Evolutionary conservation across 2,113 vertebrate genomes (phyloP), one percentile per base, ranked within the genome.

Genomic region (Myocastor coypus): DNA sequence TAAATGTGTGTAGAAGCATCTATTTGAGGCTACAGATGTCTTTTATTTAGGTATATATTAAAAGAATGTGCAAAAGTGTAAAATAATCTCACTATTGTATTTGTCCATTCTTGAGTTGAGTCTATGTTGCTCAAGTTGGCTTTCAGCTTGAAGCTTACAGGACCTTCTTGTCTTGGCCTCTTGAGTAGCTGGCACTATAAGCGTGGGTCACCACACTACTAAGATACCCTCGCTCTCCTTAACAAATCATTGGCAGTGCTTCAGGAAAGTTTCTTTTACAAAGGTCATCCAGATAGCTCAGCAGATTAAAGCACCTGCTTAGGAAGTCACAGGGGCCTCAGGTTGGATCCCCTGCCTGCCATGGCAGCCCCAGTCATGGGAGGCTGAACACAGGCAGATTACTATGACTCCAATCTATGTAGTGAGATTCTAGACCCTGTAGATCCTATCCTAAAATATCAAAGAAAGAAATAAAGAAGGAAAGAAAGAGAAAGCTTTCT

Each of bases 181-280:
- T 42, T 42, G 37, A 42, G 37, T 42, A 42, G 37, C 22, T 75
- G 24, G 37, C 55, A 42, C 4, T 75, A 42, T 12, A 75, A 10
- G 11, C 26, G 40, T 42, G 32, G 34, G 40, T 42, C 71, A 42
- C 71, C 22, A 75, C 37, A 40, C 66, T 71, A 22, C n/a, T 9
- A 71, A 71, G 37, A 52, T 13, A 34, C 24, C 11, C 7, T 34
- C 22, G 61, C 32, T 82, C 50, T 94, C 82, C 68, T 91, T 83
- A 80, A 4, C 24, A 81, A 0, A 20, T n/a, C 84, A 46, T 64
- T 64, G 22, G 28, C 64, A 61, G 77, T 87, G 24, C 61, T 87
- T 94, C 89, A 19, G 46, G 88, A 92, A 92, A 63, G 11, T 42
- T 92, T 88, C 12, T 75, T 64, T 64, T 83, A 46, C 46, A 46